phyloP scores from a whole-genome alignment of 2,113 vertebrate species.

The Cairina moschata region DNA sequence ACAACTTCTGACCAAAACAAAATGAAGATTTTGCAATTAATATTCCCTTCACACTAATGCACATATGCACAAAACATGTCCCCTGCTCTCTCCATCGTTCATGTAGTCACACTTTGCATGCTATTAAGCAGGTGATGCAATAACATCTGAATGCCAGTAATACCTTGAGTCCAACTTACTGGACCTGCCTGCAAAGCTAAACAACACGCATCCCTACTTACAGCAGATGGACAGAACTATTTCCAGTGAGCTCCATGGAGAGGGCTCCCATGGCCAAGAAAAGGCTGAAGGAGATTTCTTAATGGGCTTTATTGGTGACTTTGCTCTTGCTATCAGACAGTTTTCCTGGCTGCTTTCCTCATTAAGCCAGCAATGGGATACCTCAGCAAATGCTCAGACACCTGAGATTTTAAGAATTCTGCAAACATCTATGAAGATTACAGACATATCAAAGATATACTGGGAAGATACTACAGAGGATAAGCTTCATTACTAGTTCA shows the following conservation, averaged over 20 bases:
- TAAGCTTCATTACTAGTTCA: conserved; percentile 1
- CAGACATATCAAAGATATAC: not conserved
- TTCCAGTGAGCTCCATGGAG: not conserved
- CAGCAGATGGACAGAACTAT: not conserved
- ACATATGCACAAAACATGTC: rapidly evolving
- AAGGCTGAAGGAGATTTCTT: not conserved
- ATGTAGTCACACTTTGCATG: not conserved
- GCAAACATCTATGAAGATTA: not conserved
- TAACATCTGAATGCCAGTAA: not conserved
- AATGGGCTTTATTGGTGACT: not conserved
- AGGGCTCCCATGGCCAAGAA: not conserved
- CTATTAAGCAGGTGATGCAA: not conserved
- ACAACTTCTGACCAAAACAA: not conserved
- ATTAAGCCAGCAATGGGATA: not conserved
- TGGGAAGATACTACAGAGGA: not conserved
- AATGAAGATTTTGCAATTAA: not conserved
- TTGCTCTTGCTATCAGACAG: not conserved
- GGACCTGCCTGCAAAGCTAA: not conserved
- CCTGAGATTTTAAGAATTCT: not conserved
- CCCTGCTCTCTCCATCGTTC: not conserved
- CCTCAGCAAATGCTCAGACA: not conserved
- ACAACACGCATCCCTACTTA: not conserved
- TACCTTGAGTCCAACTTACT: not conserved
- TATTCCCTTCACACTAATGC: not conserved
- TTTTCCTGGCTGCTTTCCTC: not conserved